Base-by-base conservation (phyloP, 2,113 vertebrate genomes). In the Xerus inauris region DNA sequence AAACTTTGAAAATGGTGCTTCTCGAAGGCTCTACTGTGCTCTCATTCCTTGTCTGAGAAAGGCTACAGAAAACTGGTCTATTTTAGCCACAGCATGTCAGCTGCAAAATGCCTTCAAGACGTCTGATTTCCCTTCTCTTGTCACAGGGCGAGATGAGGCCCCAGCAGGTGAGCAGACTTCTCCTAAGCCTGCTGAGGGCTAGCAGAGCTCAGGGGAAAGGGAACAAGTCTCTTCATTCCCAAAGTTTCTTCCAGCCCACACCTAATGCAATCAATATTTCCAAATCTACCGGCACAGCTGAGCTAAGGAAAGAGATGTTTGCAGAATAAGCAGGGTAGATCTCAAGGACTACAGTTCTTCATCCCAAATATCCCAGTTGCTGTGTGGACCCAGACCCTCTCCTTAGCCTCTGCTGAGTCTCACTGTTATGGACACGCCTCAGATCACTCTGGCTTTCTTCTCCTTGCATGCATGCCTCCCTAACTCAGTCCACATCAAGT, bases 11-110 rank as follows among this genome's bases (percentile, higher is more conserved):
- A 54, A 64, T 47, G 24, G 9, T 64, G 6, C 38, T 40, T 91
- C 47, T 69, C 8, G 32, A 38, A 71, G n/a, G 40, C 67, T 88
- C 26, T 20, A 13, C 10, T 32, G 8, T 80, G 49, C 11, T 57
- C 17, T 77, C 14, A 11, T 30, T 87, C 12, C 38, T 24, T 73
- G 79, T 90, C 85, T 28, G 38, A 91, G 90, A 89, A 95, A n/a
- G 14, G 26, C 42, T 75, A 17, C 35, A 42, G 57, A n/a, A 86
- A 89, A 24, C 13, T 2, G 45, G 49, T 86, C 28, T 57, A 26
- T 9, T 38, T 62, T 72, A 85, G 57, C 40, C 38, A 40, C 2
- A 38, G n/a, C 38, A 24, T 17, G 5, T 40, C 20, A 59, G 49
- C 7, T 67, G 51, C 65, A 71, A 84, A 59, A 89, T 12, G 32